A percentile compares a stretch with the other conserved stretches of the same genome.
Conservation (phyloP, 1,140 invertebrate genomes). For the Leptinotarsa undecemlineata region DNA sequence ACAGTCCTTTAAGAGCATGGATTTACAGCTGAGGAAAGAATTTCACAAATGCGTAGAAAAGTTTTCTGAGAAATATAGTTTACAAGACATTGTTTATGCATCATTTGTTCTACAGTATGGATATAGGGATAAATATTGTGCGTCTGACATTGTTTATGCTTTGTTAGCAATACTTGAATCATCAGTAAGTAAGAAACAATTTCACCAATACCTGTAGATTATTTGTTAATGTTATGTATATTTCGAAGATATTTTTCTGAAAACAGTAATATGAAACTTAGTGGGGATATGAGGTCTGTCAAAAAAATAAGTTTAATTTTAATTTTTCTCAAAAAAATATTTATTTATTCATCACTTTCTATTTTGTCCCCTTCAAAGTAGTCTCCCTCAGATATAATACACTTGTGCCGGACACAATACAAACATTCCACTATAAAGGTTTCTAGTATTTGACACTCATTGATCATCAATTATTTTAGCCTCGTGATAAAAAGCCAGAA, state of each 20-base stretch:
- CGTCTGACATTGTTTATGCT: constrained; percentile 82
- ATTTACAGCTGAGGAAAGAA: constrained; percentile 77
- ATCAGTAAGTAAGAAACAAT: constrained; percentile 57
- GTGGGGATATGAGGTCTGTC: no score
- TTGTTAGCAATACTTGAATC: constrained; percentile 81
- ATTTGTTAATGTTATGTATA: no score
- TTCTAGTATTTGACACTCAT: no score
- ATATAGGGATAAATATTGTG: constrained; percentile 78
- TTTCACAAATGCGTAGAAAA: constrained; percentile 77
- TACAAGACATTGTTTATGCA: constrained; percentile 73
- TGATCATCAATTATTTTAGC: constrained; percentile 47
- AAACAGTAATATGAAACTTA: no score
- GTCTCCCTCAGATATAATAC: no score
- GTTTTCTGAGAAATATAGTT: constrained; percentile 77
- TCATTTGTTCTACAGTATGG: constrained; percentile 83
- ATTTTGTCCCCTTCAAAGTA: no score
- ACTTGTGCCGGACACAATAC: no score
- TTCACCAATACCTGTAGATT: not conserved
- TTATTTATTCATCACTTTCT: no score
- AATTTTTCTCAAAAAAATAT: no score
- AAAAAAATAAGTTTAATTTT: no score
- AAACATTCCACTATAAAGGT: no score
- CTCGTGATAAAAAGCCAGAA: constrained; percentile 59
- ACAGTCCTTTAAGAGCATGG: constrained; percentile 87
- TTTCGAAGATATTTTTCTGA: no score